phyloP scores from a whole-genome alignment of 2,797 vertebrate species.

The Carapus acus region DNA sequence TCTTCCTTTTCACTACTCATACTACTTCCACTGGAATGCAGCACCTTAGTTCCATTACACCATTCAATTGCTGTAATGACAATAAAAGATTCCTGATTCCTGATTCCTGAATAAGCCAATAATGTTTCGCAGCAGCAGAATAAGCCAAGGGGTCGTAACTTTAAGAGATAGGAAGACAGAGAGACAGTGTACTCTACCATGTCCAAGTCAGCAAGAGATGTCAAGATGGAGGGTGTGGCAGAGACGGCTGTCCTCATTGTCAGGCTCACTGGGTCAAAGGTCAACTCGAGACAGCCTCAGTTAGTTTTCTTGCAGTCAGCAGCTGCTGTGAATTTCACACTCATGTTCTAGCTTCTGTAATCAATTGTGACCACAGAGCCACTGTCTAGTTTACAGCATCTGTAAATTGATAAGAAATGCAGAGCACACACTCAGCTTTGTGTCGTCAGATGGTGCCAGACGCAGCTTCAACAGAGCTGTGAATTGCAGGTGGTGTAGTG shows the following conservation, averaged over 20 bases:
- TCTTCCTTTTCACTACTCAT: no score
- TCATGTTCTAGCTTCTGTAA: conserved; percentile 58
- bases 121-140: not conserved
- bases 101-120: no score
- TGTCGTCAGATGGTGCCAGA: conserved; percentile 38
- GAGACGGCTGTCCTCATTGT: conserved; percentile 33
- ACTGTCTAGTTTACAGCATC: conserved; percentile 47
- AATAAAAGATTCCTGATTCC: no score
- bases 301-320: conserved; percentile 43
- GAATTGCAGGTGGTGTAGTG: conserved; percentile 28
- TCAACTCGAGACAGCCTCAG: conserved; percentile 37
- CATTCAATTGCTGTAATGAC: conserved; percentile 22
- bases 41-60: no score
- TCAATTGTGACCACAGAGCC: conserved; percentile 60
- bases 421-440: conserved; percentile 29
- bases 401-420: conserved; percentile 40
- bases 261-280: conserved; percentile 53
- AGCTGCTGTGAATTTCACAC: conserved; percentile 61
- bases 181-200: conserved; percentile 31
- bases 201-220: conserved; percentile 45
- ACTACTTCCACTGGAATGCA: no score
- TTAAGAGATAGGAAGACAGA: conserved; percentile 26
- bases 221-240: conserved; percentile 30
- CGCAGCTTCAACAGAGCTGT: conserved; percentile 32
- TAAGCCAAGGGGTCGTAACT: conserved; percentile 23